A percentile compares a stretch with the other conserved stretches of the same genome.
Evolutionary conservation across 2,797 vertebrate species (phyloP).

Genomic region (Chloroceryle inda): DNA sequence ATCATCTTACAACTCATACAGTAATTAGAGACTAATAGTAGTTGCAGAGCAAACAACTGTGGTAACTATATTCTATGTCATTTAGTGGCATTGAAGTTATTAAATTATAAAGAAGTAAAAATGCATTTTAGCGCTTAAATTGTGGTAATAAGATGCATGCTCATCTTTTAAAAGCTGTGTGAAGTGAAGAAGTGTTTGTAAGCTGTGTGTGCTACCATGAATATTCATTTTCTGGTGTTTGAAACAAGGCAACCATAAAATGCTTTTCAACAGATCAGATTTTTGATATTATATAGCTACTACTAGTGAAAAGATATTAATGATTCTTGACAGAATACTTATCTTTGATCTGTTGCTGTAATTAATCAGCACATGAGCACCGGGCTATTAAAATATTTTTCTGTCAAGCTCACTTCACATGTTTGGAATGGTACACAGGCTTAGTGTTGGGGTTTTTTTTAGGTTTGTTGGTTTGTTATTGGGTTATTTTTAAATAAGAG

Average conservation of each 20-base stretch:
- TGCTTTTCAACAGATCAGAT: neutral
- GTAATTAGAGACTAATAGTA: neutral
- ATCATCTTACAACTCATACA: neutral
- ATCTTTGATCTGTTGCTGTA: constrained; percentile 64
- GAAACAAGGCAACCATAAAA: constrained; percentile 8
- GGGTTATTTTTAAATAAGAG: neutral
- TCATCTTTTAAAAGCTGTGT: neutral
- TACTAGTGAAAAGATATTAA: constrained; percentile 55
- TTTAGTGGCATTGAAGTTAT: neutral
- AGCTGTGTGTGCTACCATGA: neutral
- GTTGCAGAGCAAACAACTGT: constrained; percentile 3
- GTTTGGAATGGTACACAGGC: constrained; percentile 3
- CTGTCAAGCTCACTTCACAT: constrained; percentile 51
- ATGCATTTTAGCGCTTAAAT: neutral
- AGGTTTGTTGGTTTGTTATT: neutral
- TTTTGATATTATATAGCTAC: constrained; percentile 33
- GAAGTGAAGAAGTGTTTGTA: neutral
- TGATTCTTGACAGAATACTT: constrained; percentile 66
- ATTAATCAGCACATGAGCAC: constrained; percentile 62
- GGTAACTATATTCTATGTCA: neutral
- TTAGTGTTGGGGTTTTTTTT: rapidly evolving
- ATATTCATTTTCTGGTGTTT: constrained; percentile 15
- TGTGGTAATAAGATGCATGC: neutral
- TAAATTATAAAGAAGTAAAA: constrained; percentile 33
- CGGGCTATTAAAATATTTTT: constrained; percentile 64